Evolutionary conservation across 2,888 invertebrate genomes (phyloP), one percentile per base, ranked within the genome.

Genomic region (Oscheius sp.): DNA sequence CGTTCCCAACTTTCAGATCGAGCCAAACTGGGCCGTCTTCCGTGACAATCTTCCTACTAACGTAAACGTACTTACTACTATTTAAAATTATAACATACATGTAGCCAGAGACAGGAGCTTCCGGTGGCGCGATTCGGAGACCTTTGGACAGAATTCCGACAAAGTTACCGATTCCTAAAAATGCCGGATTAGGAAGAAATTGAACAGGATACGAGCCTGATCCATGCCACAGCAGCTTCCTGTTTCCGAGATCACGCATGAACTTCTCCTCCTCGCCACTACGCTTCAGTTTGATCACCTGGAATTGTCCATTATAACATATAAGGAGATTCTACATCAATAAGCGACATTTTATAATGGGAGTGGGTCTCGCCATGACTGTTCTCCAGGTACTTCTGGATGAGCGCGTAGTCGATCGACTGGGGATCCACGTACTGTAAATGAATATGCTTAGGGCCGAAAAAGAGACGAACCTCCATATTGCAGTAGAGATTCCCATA

Each of bases 61-160:
- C 21, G 21, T 21, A 21, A 21, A 21, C 21, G 21, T 21, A 21
- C 21, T 21, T 21, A 21, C 21, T 21, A 21, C 21, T 21, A 21
- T 21, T 59, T 13, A 35, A 51, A 35, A n/a, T 7, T 47, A n/a
- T 53, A 51, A 32, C 21, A 29, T 11, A 35, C 42, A 62, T 73
- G 29, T 29, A 60, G 86, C 90, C 76, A 84, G 91, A 91, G 79
- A 93, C 94, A 0, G 98, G 98, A 0, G 98, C 99, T 90, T 99
- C 98, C 0, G 97, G 96, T 0, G 99, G 98, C 11, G 99, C 98
- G 89, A 99, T 98, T 85, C 96, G 93, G 71, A 99, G 92, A 89
- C 94, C 93, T 92, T 94, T 91, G 13, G 83, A 90, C 68, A 99
- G 91, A 88, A 99, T 99, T 78, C 98, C 98, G 42, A 94, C 96